Conservation (phyloP, 2,888 invertebrate species). For the Tinea semifulvella region DNA sequence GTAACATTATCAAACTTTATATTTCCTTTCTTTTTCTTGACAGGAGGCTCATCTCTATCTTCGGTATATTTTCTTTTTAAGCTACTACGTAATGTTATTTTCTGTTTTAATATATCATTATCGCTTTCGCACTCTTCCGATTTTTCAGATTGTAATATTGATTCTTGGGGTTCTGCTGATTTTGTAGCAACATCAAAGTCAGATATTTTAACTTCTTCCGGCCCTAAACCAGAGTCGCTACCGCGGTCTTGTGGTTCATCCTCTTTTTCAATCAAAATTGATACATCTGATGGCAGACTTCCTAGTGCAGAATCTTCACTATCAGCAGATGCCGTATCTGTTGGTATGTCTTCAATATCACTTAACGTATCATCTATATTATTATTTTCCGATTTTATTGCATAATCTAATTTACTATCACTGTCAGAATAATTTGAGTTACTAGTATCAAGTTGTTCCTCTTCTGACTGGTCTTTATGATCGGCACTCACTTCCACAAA, state of each 20-base stretch:
- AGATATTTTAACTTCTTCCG: conserved; percentile 62
- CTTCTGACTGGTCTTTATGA: conserved; percentile 48
- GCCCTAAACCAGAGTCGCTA: conserved; percentile 84
- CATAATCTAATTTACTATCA: conserved; percentile 59
- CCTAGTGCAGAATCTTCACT: conserved; percentile 72
- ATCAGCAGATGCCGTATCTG: conserved; percentile 61
- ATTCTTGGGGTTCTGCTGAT: neutral
- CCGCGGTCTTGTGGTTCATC: conserved; percentile 75
- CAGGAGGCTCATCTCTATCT: conserved; percentile 49
- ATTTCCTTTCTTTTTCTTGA: conserved; percentile 77
- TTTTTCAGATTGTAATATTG: neutral
- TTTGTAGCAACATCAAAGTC: conserved; percentile 34
- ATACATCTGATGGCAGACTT: conserved; percentile 62
- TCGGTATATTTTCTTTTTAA: conserved; percentile 70
- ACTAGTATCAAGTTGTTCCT: conserved; percentile 31
- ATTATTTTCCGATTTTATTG: conserved; percentile 58
- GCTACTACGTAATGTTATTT: conserved; percentile 62
- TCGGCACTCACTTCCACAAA: conserved; percentile 50
- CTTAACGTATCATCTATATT: conserved; percentile 61
- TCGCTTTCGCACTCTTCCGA: conserved; percentile 19
- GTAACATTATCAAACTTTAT: conserved; percentile 93
- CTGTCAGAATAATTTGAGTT: conserved; percentile 62
- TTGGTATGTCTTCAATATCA: conserved; percentile 62
- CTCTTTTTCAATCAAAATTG: conserved; percentile 50
- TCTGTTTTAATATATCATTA: conserved; percentile 25